A percentile compares a stretch with the other conserved stretches of the same genome.
phyloP scores from a whole-genome alignment of 1,140 invertebrate species.

The Sycophaga agraensis region DNA sequence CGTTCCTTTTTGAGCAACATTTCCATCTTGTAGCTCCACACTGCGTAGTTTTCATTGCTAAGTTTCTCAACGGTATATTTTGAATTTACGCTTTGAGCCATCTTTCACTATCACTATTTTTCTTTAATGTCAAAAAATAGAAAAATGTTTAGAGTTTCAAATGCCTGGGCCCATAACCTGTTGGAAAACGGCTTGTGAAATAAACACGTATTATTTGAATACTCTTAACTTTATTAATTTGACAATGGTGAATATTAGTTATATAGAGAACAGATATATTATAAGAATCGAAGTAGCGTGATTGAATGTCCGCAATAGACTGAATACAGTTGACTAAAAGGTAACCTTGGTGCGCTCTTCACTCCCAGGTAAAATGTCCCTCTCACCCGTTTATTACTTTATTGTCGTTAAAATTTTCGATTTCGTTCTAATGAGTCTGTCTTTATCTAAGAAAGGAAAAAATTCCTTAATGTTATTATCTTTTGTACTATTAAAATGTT shows the following conservation, averaged over 20 bases:
- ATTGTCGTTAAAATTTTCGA: background rate
- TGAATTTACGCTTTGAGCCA: background rate
- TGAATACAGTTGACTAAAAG: too few relatives aligned
- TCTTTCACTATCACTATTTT: background rate
- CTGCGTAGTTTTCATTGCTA: slow-evolving; percentile 14
- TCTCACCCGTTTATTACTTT: too few relatives aligned
- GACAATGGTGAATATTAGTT: background rate
- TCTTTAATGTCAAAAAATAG: background rate
- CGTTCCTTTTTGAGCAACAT: slow-evolving; percentile 25
- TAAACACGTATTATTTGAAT: background rate
- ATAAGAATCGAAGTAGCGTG: too few relatives aligned
- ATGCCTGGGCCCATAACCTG: slow-evolving; percentile 4
- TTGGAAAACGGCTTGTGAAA: background rate
- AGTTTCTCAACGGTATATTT: slow-evolving; percentile 12
- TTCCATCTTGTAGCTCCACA: slow-evolving; percentile 31
- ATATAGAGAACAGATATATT: too few relatives aligned
- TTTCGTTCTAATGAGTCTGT: background rate
- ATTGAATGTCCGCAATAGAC: too few relatives aligned
- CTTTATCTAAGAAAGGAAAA: background rate
- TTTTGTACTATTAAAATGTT: background rate
- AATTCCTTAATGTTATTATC: background rate
- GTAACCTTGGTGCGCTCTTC: too few relatives aligned
- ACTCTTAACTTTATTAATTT: background rate
- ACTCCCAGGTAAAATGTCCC: too few relatives aligned
- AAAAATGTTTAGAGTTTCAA: background rate